phyloP scores from a whole-genome alignment of 2,113 vertebrate species.

The Sebastes fasciatus region DNA sequence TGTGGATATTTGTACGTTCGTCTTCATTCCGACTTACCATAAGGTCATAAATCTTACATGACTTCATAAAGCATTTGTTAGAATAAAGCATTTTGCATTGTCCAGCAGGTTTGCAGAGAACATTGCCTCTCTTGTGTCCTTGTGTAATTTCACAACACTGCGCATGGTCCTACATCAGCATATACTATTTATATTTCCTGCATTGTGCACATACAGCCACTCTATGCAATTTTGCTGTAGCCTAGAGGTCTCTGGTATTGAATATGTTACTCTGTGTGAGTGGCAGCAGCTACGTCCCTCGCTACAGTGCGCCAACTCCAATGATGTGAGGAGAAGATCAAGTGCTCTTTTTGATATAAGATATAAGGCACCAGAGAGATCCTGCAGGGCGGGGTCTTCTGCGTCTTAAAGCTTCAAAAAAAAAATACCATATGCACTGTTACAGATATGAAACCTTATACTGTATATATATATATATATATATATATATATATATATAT shows the following conservation, averaged over 20 bases:
- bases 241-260: conserved; percentile 47
- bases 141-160: conserved; percentile 50
- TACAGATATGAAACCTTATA: conserved; percentile 1
- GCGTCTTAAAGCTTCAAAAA: conserved; percentile 10
- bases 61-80: conserved; percentile 47
- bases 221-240: conserved; percentile 53
- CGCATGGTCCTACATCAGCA: conserved; percentile 76
- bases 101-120: conserved; percentile 61
- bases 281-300: conserved; percentile 53
- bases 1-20: conserved; percentile 16
- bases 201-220: conserved; percentile 70
- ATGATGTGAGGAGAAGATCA: conserved; percentile 18
- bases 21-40: neutral
- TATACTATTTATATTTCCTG: conserved; percentile 78
- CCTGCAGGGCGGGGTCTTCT: neutral
- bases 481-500: neutral
- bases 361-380: neutral
- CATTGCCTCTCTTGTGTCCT: conserved; percentile 55
- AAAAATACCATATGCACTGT: neutral
- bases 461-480: neutral
- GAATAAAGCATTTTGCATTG: conserved; percentile 53
- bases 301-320: conserved; percentile 24
- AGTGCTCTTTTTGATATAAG: conserved; percentile 4
- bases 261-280: conserved; percentile 49
- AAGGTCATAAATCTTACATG: conserved; percentile 31